phyloP scores from a whole-genome alignment of 2,797 vertebrate genomes.

The Peromyscus eremicus region DNA sequence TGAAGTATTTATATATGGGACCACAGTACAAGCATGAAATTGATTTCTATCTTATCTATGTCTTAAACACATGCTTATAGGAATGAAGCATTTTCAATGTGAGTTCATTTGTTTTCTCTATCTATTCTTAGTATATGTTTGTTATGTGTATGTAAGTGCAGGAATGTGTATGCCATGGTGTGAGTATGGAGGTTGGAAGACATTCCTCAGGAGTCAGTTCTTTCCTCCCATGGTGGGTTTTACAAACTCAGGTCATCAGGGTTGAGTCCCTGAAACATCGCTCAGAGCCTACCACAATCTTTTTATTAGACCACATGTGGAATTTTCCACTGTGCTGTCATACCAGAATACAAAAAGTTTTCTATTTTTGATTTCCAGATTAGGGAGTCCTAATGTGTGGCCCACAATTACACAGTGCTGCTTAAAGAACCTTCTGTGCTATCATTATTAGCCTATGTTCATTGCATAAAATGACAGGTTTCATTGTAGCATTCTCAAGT shows the following conservation, averaged over 20 bases:
- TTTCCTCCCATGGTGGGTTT: neutral
- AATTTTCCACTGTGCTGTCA: neutral
- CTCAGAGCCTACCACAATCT: neutral
- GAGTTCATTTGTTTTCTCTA: neutral
- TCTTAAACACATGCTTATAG: neutral
- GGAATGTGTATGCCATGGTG: neutral
- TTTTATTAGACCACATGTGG: neutral
- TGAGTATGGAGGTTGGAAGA: neutral
- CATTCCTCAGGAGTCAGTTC: no score
- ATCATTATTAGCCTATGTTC: neutral
- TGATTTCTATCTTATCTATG: neutral
- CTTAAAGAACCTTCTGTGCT: neutral
- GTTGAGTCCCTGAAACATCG: neutral
- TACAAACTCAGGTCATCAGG: neutral
- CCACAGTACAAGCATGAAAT: neutral
- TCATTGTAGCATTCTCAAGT: neutral
- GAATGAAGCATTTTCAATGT: neutral
- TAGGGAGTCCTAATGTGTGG: neutral
- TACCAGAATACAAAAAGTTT: neutral
- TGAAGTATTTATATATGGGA: neutral
- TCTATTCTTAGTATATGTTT: neutral
- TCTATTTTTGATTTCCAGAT: neutral
- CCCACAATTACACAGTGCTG: neutral
- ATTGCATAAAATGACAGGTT: neutral
- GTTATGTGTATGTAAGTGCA: no score